These are phyloP conservation scores for Ypsolopha scabrella DNA, from an alignment of 2,888 invertebrate genomes.

Conservation along the genomic window DNA sequence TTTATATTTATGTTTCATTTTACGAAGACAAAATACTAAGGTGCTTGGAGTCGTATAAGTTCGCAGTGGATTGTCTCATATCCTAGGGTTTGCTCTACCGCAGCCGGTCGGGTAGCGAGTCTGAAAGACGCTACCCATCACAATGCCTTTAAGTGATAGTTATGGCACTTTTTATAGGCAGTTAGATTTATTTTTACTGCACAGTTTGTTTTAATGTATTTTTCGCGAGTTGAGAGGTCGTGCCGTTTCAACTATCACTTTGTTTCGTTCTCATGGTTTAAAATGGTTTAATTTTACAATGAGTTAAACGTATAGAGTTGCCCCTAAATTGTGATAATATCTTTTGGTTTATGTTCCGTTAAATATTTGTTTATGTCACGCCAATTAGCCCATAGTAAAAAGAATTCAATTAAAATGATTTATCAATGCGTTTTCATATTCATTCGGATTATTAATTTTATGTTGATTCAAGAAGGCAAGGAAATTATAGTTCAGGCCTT, in stretches of 20 bases:
- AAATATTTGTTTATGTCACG: neutral
- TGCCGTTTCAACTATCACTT: constrained; percentile 38
- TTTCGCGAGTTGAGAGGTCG: constrained; percentile 57
- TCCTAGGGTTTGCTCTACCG: too few relatives aligned
- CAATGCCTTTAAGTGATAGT: constrained; percentile 69
- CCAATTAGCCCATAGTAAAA: neutral
- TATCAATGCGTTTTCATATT: neutral
- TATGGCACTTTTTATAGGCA: constrained; percentile 69
- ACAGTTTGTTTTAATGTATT: constrained; percentile 67
- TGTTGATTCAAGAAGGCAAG: constrained; percentile 1
- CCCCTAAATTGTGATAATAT: constrained; percentile 12
- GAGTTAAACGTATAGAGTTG: constrained; percentile 13
- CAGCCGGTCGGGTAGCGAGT: neutral
- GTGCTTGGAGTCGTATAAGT: too few relatives aligned
- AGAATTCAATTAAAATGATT: neutral
- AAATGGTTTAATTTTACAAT: constrained; percentile 9
- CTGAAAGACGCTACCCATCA: constrained; percentile 42
- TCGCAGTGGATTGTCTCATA: too few relatives aligned
- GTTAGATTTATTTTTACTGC: constrained; percentile 71
- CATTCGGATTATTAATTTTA: constrained; percentile 5
- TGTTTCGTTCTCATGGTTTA: neutral
- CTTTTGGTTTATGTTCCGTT: neutral
- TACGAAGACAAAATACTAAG: too few relatives aligned
- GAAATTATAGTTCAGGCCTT: too few relatives aligned
- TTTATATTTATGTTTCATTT: too few relatives aligned